Percentiles rank a stretch among this genome's conserved stretches.
phyloP scores from a whole-genome alignment of 2,797 vertebrate genomes.

The Vireo griseus region DNA sequence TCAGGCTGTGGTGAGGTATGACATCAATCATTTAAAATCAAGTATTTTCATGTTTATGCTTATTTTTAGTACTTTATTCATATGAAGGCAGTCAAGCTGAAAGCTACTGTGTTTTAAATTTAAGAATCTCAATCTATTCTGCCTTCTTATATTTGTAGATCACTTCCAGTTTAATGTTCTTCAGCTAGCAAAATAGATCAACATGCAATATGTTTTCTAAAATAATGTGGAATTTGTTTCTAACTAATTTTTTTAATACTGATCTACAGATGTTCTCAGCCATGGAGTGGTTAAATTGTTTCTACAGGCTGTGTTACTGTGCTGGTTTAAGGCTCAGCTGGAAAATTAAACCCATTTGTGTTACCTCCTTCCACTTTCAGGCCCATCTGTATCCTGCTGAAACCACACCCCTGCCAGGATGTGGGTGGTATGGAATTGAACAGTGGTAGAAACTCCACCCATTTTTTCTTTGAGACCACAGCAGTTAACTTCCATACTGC shows the following conservation, averaged over 20 bases:
- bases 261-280: background rate
- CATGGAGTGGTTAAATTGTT: background rate
- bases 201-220: background rate
- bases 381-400: fast-evolving
- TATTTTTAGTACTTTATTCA: background rate
- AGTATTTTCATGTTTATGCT: background rate
- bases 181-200: background rate
- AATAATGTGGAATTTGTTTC: background rate
- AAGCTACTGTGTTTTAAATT: background rate
- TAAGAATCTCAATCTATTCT: background rate
- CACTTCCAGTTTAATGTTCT: background rate
- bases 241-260: background rate
- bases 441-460: background rate
- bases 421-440: background rate
- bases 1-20: background rate
- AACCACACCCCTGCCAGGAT: fast-evolving
- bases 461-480: background rate
- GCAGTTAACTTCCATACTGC: background rate
- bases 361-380: background rate
- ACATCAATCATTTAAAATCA: background rate
- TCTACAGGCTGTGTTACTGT: background rate
- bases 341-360: background rate
- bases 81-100: background rate
- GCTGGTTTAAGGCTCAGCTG: background rate
- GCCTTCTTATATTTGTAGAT: background rate